Conservation (phyloP, 37 sponge, comb jelly and placozoan genomes). For the Halisarca cf. caerulea region DNA sequence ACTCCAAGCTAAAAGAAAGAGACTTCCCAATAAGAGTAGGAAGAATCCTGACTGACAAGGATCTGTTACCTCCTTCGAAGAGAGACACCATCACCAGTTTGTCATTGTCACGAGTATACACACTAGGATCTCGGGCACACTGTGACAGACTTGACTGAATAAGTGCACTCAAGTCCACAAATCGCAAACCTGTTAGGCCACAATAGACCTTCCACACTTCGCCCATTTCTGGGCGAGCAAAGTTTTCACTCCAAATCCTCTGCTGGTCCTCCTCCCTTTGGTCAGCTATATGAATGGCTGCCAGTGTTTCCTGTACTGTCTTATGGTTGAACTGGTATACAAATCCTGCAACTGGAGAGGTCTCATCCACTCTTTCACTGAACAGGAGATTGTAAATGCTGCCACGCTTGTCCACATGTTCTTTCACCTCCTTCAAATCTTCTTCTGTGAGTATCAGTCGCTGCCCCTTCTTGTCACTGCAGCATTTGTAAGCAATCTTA, state of each 20-base stretch:
- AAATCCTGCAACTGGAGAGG: not conserved
- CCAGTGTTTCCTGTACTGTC: conserved; percentile 4
- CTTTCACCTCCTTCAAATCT: not conserved
- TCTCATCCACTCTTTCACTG: not conserved
- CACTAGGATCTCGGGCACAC: too few species aligned
- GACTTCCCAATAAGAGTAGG: too few species aligned
- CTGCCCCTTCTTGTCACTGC: not conserved
- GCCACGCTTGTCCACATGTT: not conserved
- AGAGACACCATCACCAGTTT: not conserved
- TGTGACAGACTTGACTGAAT: not conserved
- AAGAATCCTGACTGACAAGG: too few species aligned
- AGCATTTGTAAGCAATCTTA: not conserved
- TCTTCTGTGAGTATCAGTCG: not conserved
- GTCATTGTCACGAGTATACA: not conserved
- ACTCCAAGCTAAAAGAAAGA: too few species aligned
- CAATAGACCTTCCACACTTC: conserved; percentile 18
- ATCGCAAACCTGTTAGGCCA: not conserved
- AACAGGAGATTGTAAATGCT: conserved; percentile 18
- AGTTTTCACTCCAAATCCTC: not conserved
- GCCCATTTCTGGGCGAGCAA: conserved; percentile 15
- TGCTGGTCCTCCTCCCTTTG: not conserved
- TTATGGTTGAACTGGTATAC: conserved; percentile 10
- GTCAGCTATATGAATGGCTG: not conserved
- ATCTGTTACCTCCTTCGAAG: not conserved
- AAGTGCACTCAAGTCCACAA: not conserved